Percentiles rank a stretch among this genome's conserved stretches.
Evolutionary conservation across 2,888 invertebrate genomes (phyloP).

Genomic region (Stenchaetothrips biformis): DNA sequence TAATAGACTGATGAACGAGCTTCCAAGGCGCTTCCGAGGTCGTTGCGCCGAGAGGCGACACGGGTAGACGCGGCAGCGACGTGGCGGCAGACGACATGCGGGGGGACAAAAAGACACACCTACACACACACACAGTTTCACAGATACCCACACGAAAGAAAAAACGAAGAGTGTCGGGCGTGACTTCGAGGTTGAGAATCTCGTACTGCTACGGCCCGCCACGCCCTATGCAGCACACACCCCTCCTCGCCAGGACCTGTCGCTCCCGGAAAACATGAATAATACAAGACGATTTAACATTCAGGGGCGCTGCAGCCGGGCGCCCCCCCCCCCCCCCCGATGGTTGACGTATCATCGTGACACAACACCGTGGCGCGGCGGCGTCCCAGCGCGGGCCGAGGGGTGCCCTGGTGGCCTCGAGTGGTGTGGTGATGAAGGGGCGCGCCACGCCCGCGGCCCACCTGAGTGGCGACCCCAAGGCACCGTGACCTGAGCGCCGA

Average conservation of each 20-base stretch:
- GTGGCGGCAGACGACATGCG: no score
- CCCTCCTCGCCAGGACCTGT: neutral
- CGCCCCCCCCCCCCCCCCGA: neutral
- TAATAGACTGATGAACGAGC: no score
- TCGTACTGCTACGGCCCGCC: neutral
- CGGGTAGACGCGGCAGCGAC: no score
- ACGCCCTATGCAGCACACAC: neutral
- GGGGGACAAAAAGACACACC: neutral
- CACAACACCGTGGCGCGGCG: neutral
- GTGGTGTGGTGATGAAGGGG: no score
- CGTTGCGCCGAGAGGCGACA: no score
- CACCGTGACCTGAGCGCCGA: no score
- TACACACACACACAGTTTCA: neutral
- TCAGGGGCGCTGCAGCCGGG: slow-evolving; percentile 11
- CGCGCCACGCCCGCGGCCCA: no score
- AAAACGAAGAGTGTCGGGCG: neutral
- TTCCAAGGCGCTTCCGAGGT: no score
- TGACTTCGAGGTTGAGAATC: neutral
- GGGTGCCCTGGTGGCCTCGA: neutral
- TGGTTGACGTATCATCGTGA: neutral
- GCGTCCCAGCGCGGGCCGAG: neutral
- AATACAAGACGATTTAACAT: slow-evolving; percentile 20
- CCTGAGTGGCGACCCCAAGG: no score
- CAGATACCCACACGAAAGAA: neutral
- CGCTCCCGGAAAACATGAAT: slow-evolving; percentile 9